Base-by-base conservation (phyloP, 2,888 invertebrate species). In the Heliothis peltigera region DNA sequence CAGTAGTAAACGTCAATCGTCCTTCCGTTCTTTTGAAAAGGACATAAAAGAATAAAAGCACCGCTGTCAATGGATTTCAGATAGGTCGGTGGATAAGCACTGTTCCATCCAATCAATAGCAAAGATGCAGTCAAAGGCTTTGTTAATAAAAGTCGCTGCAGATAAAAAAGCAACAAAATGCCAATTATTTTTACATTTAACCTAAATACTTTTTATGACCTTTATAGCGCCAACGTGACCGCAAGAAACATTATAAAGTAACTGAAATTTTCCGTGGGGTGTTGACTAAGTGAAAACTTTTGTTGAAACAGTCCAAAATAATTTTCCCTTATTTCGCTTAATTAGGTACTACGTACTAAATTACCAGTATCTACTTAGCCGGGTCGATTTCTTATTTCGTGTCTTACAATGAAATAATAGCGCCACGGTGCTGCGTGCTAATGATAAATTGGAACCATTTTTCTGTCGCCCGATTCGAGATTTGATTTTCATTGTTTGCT, bases 281-380 rank as follows among this genome's bases (percentile, higher is more conserved):
- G 54, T 63, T 52, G 73, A 63, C 64, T 68, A 75, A 78, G 73
- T 78, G 63, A 65, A 78, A 78, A 75, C 63, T 77, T 75, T 77
- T 65, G 80, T 66, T 64, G 58, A 42, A 61, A 53, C 52, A 58
- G n/a, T 43, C 49, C 19, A n/a, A 48, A 55, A 66, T 42, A 60
- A 61, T 63, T 76, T 48, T 21, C 32, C 44, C 19, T 43, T 35
- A 47, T 17, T 65, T 49, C 53, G 48, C 25, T 25, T 59, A 48
- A 44, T 39, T 44, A 32, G 46, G 21, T 25, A 21, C 21, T 25
- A 42, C 21, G 18, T 46, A 56, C 55, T 51, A 35, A 35, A 70
- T 61, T 55, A 19, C 35, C 25, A 44, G 22, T 28, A 58, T 8
- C 54, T 60, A 43, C 18, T 35, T 10, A 18, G 32, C n/a, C n/a